Evolutionary conservation across 2,113 vertebrate species (phyloP), one percentile per base, ranked within the genome.

Genomic region (Pseudorectes ferrugineus): DNA sequence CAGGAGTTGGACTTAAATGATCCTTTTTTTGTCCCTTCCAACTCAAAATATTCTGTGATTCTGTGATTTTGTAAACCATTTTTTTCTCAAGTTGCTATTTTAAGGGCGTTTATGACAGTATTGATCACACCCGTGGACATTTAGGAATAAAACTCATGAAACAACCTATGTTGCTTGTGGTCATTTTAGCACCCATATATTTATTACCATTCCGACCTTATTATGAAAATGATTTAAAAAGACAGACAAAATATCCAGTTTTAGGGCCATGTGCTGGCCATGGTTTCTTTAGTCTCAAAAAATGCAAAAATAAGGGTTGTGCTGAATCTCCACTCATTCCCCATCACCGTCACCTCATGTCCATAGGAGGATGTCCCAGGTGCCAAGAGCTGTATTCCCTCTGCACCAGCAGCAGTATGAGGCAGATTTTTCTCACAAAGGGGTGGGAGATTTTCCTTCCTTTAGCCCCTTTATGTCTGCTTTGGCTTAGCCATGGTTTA

Each of bases 321-420:
- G 5, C 1, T 57, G 63, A 16, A 33, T 43, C 4, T 10, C 25
- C 16, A 16, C 4, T 36, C 42, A 6, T 48, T 95, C 35, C 2
- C 7, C 12, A 26, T 17, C 24, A 22, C 5, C 6, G n/a, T 45
- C 11, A 13, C 4, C 8, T 0, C 5, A 6, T 20, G 14, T 10
- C 40, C 12, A 21, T 4, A 52, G 31, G 19, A 79, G 3, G 11
- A 40, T 36, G 13, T 4, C 28, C 11, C 33, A 51, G 14, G 16
- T 87, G 6, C 7, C 31, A 25, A 4, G 4, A 28, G 12, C 13
- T 82, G 5, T 29, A 1, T 35, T 10, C 4, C 4, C 13, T 28
- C 52, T 43, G 4, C 10, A 15, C 4, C 14, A 68, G 43, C 8
- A 45, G 29, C 61, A 76, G n/a, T 63, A 75, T 1, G 8, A 73